phyloP scores from a whole-genome alignment of 2,797 vertebrate species.

The Denticeps clupeoides region DNA sequence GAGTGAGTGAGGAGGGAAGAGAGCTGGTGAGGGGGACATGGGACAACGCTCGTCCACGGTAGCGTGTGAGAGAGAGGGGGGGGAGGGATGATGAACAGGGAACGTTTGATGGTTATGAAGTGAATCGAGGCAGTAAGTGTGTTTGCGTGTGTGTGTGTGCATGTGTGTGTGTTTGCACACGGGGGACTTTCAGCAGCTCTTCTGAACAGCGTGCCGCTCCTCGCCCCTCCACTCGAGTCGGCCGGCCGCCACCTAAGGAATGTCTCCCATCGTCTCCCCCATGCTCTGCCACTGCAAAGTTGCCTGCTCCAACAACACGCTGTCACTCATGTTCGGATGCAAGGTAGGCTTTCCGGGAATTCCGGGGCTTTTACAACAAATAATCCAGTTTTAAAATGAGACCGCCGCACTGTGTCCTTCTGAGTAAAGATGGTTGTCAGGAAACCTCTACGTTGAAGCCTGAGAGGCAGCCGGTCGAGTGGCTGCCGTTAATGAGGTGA shows the following conservation, averaged over 20 bases:
- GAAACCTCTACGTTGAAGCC: not conserved
- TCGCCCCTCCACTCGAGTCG: conserved; percentile 36
- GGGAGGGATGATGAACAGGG: not conserved
- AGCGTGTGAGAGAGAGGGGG: not conserved
- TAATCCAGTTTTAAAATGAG: too few species aligned
- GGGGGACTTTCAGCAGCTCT: too few species aligned
- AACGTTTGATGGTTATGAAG: too few species aligned
- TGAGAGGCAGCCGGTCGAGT: conserved; percentile 1
- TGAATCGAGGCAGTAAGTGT: not conserved
- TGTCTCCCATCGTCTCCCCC: conserved; percentile 81
- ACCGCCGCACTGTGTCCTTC: not conserved
- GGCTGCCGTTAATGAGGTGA: not conserved
- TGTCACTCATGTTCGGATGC: conserved; percentile 95
- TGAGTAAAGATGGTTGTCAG: too few species aligned
- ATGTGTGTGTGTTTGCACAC: not conserved
- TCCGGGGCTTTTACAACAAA: too few species aligned
- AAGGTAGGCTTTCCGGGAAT: conserved; percentile 81
- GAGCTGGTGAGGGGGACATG: too few species aligned
- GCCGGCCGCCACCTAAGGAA: conserved; percentile 49
- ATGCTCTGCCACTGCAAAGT: conserved; percentile 97
- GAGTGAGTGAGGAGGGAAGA: not conserved
- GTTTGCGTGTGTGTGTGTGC: not conserved
- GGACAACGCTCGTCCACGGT: not conserved
- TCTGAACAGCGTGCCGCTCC: conserved; percentile 43
- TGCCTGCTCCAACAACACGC: conserved; percentile 86